These are phyloP conservation scores for Drosophila vallismaia DNA, from an alignment of 2,888 invertebrate genomes.

Conservation along the genomic window DNA sequence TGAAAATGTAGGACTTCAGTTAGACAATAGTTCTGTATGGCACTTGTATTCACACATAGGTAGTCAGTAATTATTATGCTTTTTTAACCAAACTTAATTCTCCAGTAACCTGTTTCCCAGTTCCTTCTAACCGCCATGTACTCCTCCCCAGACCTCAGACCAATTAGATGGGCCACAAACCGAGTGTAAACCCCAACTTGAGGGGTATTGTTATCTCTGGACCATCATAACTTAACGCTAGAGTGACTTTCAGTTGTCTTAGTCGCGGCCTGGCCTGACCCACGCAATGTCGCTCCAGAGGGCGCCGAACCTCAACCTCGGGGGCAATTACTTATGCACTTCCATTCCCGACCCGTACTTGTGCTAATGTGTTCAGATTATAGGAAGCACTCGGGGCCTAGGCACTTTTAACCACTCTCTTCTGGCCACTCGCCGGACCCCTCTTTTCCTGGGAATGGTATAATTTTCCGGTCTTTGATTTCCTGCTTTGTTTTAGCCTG, in stretches of 20 bases:
- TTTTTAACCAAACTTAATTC: background rate
- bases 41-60: slow-evolving; percentile 12
- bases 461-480: slow-evolving; percentile 78
- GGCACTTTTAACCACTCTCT: slow-evolving; percentile 31
- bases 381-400: slow-evolving; percentile 36
- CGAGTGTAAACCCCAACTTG: slow-evolving; percentile 49
- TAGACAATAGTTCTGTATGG: background rate
- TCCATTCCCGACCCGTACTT: slow-evolving; percentile 44
- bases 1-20: too few relatives aligned
- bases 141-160: slow-evolving; percentile 29
- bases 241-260: slow-evolving; percentile 71
- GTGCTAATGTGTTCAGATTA: slow-evolving; percentile 78
- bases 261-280: slow-evolving; percentile 60
- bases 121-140: background rate
- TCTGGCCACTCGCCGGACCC: slow-evolving; percentile 9
- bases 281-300: slow-evolving; percentile 59
- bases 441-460: slow-evolving; percentile 39
- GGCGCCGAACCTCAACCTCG: slow-evolving; percentile 62
- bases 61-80: slow-evolving; percentile 7
- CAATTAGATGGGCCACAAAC: slow-evolving; percentile 71
- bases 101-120: slow-evolving; percentile 41
- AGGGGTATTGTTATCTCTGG: slow-evolving; percentile 54
- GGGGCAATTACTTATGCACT: slow-evolving; percentile 62
- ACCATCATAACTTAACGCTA: slow-evolving; percentile 70
- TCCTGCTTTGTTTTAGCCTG: slow-evolving; percentile 75